Conservation (phyloP, 1,140 invertebrate genomes). For the Drosophila busckii region DNA sequence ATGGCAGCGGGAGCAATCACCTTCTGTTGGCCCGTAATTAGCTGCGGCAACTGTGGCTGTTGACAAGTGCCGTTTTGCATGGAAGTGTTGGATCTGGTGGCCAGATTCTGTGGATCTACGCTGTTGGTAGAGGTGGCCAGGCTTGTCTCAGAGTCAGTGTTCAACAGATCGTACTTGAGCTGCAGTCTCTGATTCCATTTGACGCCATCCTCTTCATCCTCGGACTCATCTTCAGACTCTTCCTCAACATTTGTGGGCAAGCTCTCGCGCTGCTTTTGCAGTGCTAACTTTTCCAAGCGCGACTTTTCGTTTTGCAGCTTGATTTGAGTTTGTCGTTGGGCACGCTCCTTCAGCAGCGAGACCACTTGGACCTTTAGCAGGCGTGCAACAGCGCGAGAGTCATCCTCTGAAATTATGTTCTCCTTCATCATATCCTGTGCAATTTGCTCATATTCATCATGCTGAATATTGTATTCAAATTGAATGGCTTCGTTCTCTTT, state of each 20-base stretch:
- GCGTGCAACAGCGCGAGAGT: conserved; percentile 92
- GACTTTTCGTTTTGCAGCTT: conserved; percentile 77
- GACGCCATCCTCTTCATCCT: conserved; percentile 66
- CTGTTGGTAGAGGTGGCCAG: conserved; percentile 53
- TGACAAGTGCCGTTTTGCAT: conserved; percentile 46
- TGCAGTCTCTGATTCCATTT: conserved; percentile 62
- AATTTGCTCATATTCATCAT: conserved; percentile 96
- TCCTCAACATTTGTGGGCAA: conserved; percentile 79
- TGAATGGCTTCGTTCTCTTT: conserved; percentile 99
- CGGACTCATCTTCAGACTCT: conserved; percentile 72
- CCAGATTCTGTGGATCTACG: conserved; percentile 47
- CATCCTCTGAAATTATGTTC: conserved; percentile 93
- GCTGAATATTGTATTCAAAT: conserved; percentile 97
- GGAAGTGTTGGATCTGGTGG: conserved; percentile 43
- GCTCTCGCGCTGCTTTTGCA: conserved; percentile 83
- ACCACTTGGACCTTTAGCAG: conserved; percentile 84
- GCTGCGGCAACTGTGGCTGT: conserved; percentile 37
- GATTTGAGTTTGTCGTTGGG: conserved; percentile 81
- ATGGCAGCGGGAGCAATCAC: conserved; percentile 51
- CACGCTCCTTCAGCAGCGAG: conserved; percentile 80
- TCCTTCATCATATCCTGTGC: conserved; percentile 97
- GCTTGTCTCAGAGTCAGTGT: conserved; percentile 64
- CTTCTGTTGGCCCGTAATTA: conserved; percentile 52
- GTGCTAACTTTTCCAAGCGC: conserved; percentile 79
- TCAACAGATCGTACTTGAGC: conserved; percentile 52